Conservation (phyloP, 2,888 invertebrate species). For the Apodemia duryi region DNA sequence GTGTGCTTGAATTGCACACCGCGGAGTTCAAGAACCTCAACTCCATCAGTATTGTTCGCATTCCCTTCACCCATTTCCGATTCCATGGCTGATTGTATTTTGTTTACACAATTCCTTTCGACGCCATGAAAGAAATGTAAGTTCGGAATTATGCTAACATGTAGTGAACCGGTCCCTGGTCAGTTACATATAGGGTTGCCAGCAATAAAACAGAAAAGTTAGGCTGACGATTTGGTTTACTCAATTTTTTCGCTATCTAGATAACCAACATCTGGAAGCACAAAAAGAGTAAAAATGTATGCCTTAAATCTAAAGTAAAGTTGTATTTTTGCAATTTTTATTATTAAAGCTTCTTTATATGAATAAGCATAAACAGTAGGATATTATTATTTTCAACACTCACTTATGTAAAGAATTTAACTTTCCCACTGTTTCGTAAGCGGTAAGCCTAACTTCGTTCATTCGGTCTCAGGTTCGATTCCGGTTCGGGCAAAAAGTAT, state of each 20-base stretch:
- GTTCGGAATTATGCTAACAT: slow-evolving; percentile 25
- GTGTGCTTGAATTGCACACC: slow-evolving; percentile 25
- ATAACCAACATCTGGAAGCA: background rate
- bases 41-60: slow-evolving; percentile 29
- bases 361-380: too few species aligned
- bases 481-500: too few species aligned
- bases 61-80: slow-evolving; percentile 32
- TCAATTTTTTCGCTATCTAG: background rate
- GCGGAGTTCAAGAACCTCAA: slow-evolving; percentile 35
- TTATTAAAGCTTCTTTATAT: too few species aligned
- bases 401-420: too few species aligned
- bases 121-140: slow-evolving; percentile 43
- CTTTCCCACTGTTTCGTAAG: too few species aligned
- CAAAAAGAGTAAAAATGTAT: too few species aligned
- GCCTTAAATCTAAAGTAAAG: too few species aligned
- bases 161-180: slow-evolving; percentile 6
- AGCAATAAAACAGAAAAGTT: background rate
- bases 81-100: slow-evolving; percentile 42
- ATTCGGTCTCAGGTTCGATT: too few species aligned
- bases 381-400: too few species aligned
- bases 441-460: too few species aligned
- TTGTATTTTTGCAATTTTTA: too few species aligned
- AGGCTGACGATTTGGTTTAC: background rate
- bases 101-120: slow-evolving; percentile 44
- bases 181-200: background rate